A percentile compares a stretch with the other conserved stretches of the same genome.
These are phyloP conservation scores for Romanogobio albipinnatus DNA, from an alignment of 2,113 vertebrate species.

Conservation along the genomic window DNA sequence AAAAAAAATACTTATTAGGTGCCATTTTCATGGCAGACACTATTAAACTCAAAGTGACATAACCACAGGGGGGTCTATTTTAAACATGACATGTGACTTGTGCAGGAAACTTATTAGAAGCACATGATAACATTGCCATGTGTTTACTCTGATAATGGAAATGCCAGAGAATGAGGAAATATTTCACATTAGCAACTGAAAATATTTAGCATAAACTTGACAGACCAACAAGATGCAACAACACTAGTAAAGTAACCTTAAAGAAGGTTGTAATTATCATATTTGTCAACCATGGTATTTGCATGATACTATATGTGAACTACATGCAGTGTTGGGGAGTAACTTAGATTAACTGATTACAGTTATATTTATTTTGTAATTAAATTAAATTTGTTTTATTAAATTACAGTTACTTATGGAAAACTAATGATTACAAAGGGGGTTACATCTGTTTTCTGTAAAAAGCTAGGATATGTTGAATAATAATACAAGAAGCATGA, in stretches of 20 bases:
- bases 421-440: too few species aligned
- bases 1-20: slow-evolving; percentile 5
- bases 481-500: too few species aligned
- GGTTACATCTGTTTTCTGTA: too few species aligned
- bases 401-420: too few species aligned
- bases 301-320: neutral
- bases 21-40: neutral
- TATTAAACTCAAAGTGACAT: neutral
- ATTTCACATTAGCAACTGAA: neutral
- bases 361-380: too few species aligned
- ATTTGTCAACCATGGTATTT: neutral
- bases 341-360: too few species aligned
- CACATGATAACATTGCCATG: slow-evolving; percentile 11
- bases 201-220: neutral
- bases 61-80: neutral
- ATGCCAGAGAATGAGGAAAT: neutral
- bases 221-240: neutral
- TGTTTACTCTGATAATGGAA: slow-evolving; percentile 16
- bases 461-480: too few species aligned
- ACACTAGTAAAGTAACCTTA: neutral
- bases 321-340: neutral
- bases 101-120: slow-evolving; percentile 11
- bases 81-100: neutral
- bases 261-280: neutral
- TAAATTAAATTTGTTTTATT: too few species aligned